Evolutionary conservation across 2,797 vertebrate species (phyloP), one percentile per base, ranked within the genome.

Genomic region (Coregonus sp.): DNA sequence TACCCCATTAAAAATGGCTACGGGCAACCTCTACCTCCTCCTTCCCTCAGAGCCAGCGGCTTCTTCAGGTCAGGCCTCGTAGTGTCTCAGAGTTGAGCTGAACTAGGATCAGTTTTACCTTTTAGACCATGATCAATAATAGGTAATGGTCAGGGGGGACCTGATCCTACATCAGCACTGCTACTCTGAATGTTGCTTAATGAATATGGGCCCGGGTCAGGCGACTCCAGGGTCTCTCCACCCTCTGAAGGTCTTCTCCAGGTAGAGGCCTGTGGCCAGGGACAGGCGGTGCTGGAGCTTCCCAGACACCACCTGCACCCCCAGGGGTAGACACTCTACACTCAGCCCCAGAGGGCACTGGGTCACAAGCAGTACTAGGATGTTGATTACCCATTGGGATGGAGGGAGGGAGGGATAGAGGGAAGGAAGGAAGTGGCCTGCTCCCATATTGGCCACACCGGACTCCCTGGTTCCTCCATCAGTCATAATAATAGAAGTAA

Each of bases 321-420:
- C 97, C 76, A 98, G 82, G 0, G 97, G 97, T 25, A 98, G 90
- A 15, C 95, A 96, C 65, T 96, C 94, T 5, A 88, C 74, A 69
- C 92, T 92, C 87, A 98, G 87, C 25, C 97, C 96, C 86, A 98
- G 89, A 0, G 97, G 97, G 75, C 96, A 97, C 92, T 98, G 97
- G 0, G 96, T 98, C 82, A 95, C 95, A 0, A 97, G 97, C 81
- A 98, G 88, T 29, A 96, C 96, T 61, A 98, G 89, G 35, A 92
- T 92, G 31, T 96, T 98, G 86, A 97, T 90, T 63, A 98, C 89
- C 11, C 91, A 97, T 98, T 80, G 1, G 7, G 77, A 33, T 33
- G 16, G 12, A 74, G 56, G 70, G 5, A 25, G 0, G 54, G 72
- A 33, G 31, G 1, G 7, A 14, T 15, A 63, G n/a, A 33, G 15